A percentile compares a stretch with the other conserved stretches of the same genome.
Conservation (phyloP, 2,113 vertebrate genomes). For the Psilopsiagon aurifrons region DNA sequence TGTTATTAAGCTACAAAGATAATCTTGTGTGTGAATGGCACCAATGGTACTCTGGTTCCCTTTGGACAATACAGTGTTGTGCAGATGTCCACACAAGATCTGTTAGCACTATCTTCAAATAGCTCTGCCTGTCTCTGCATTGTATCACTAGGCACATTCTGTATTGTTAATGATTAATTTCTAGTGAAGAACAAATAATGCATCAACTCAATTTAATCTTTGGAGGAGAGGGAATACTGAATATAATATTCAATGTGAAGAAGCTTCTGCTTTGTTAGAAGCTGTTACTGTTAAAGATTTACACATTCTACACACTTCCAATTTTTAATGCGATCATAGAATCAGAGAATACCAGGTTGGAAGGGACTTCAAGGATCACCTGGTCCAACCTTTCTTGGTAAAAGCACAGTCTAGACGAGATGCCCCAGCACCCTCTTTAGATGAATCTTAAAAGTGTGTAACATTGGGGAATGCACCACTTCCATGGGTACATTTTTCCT, state of each 20-base stretch:
- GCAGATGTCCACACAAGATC: neutral
- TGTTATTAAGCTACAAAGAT: neutral
- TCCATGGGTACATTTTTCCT: neutral
- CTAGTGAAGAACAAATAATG: neutral
- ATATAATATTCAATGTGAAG: neutral
- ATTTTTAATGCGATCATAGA: neutral
- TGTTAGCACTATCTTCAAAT: neutral
- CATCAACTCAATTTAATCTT: neutral
- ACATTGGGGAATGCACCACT: neutral
- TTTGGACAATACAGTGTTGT: conserved; percentile 5
- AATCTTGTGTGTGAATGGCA: neutral
- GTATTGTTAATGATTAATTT: neutral
- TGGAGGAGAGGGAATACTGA: neutral
- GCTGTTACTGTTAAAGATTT: neutral
- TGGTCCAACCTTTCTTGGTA: neutral
- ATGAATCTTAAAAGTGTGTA: neutral
- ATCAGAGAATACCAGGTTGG: neutral
- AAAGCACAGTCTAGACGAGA: neutral
- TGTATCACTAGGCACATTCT: neutral
- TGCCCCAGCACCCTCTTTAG: neutral
- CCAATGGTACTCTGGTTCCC: neutral
- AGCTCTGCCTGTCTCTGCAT: neutral
- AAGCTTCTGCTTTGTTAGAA: neutral
- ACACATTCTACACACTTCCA: neutral
- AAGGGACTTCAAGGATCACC: neutral